Base-by-base conservation (phyloP, 2,797 vertebrate genomes). In the Cheirogaleus major region DNA sequence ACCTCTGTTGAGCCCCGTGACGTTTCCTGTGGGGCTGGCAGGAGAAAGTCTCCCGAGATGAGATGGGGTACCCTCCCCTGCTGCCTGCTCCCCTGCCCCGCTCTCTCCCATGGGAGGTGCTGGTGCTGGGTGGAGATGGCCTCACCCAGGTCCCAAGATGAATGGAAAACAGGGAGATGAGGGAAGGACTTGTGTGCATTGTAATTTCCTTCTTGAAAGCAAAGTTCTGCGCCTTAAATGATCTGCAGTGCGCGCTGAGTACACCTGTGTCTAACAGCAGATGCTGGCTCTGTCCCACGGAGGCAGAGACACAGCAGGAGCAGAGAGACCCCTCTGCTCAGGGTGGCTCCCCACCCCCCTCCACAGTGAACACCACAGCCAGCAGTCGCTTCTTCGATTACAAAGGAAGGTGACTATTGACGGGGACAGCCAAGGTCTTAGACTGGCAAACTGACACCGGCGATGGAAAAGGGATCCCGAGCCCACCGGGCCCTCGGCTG, bases 61-160 rank as follows among this genome's bases (percentile, higher is more conserved):
- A 43, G 27, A 11, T 11, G 61, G 48, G 22, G 12, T 38, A 10
- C 27, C 1, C 45, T 69, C 61, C 43, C 13, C 75, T 35, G 23
- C 72, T 4, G 4, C 38, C n/a, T 45, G 2, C 0, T 0, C 23
- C 3, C 8, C 8, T 25, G 9, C 14, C 30, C 1, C 1, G 15
- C 8, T 13, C 17, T 14, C 25, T 25, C 5, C 17, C 35, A 9
- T 7, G 6, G 23, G 18, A 8, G 45, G 30, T 1, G 10, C n/a
- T 72, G 38, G 14, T 5, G 1, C 32, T 11, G 78, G 23, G 14
- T 80, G 17, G 23, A 7, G 9, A 35, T 9, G 11, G 35, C 9
- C 10, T 55, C 15, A 23, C 22, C 48, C 8, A 70, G 32, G 32
- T 63, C 43, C 52, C 11, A 15, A 35, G 61, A 30, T 23, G 35